These are phyloP conservation scores for Zaprionus capensis DNA, from an alignment of 1,140 invertebrate species.

Conservation along the genomic window DNA sequence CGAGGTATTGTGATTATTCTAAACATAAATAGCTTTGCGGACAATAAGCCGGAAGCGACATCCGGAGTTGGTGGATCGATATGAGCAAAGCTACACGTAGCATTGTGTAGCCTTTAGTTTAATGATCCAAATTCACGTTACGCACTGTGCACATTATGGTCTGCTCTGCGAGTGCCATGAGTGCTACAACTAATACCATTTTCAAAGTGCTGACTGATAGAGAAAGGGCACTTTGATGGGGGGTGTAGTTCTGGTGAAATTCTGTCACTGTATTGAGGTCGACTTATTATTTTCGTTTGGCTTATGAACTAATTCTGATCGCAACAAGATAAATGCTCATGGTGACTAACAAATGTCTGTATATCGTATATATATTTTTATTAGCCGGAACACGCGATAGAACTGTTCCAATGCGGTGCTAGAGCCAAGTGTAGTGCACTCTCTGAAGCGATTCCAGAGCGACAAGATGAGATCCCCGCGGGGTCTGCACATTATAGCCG, in stretches of 20 bases:
- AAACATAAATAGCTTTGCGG: constrained; percentile 64
- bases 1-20: constrained; percentile 46
- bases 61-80: constrained; percentile 81
- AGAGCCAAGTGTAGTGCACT: constrained; percentile 23
- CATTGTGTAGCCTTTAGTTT: constrained; percentile 67
- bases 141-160: constrained; percentile 81
- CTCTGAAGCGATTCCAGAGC: constrained; percentile 11
- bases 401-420: constrained; percentile 40
- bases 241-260: constrained; percentile 42
- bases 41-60: constrained; percentile 83
- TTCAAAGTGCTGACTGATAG: neutral
- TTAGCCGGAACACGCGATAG: constrained; percentile 49
- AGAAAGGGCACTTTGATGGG: neutral
- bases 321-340: constrained; percentile 39
- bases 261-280: constrained; percentile 66
- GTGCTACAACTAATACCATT: constrained; percentile 37
- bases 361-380: constrained; percentile 24
- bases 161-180: constrained; percentile 5
- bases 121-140: constrained; percentile 82
- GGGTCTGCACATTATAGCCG: constrained; percentile 34
- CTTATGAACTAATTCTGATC: constrained; percentile 70
- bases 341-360: constrained; percentile 1
- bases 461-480: constrained; percentile 54
- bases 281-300: constrained; percentile 49
- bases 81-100: constrained; percentile 72